These are phyloP conservation scores for Sphecodes monilicornis DNA, from an alignment of 2,888 invertebrate genomes.

Conservation along the genomic window DNA sequence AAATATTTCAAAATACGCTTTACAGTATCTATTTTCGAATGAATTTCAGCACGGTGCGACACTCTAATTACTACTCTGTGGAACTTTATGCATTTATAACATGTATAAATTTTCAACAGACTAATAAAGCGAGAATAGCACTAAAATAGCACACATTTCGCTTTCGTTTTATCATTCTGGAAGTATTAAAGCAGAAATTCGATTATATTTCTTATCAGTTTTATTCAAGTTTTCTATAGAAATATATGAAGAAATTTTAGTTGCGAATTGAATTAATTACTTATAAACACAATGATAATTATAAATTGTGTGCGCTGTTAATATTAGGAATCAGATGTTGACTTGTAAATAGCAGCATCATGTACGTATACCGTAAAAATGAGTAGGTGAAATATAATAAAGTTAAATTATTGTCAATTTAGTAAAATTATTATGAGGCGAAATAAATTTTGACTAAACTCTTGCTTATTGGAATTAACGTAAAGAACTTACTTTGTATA, in stretches of 20 bases:
- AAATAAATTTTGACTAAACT: not conserved
- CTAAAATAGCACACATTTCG: not conserved
- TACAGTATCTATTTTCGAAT: conserved; percentile 11
- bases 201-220: not conserved
- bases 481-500: not conserved
- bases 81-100: not conserved
- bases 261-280: not conserved
- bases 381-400: not conserved
- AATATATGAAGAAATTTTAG: not conserved
- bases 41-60: not conserved
- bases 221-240: not conserved
- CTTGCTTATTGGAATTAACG: not conserved
- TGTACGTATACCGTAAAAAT: not conserved
- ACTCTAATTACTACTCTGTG: not conserved
- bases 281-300: not conserved
- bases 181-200: not conserved
- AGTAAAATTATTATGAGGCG: not conserved
- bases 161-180: not conserved
- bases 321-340: not conserved
- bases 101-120: not conserved
- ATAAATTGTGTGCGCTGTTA: not conserved
- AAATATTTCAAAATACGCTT: conserved; percentile 46
- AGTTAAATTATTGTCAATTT: not conserved
- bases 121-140: not conserved
- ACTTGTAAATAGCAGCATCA: not conserved